A percentile compares a stretch with the other conserved stretches of the same genome.
These are phyloP conservation scores for Drosophila barbarae DNA, from an alignment of 2,888 invertebrate genomes.

Conservation along the genomic window DNA sequence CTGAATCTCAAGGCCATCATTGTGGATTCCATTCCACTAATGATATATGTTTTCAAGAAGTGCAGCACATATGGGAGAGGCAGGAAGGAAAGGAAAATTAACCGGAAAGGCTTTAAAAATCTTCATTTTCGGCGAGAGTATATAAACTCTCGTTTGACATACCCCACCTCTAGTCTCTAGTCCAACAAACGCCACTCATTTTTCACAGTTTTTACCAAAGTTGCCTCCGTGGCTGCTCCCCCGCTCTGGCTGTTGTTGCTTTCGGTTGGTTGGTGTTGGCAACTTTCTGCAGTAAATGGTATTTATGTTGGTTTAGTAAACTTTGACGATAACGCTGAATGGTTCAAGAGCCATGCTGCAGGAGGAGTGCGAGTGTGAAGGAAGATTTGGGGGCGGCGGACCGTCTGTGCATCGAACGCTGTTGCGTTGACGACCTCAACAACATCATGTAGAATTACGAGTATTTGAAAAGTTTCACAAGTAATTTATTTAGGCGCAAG, in stretches of 20 bases:
- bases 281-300: constrained; percentile 74
- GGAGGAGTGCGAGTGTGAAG: constrained; percentile 17
- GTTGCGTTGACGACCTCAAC: constrained; percentile 72
- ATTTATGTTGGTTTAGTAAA: constrained; percentile 74
- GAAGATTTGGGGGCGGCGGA: constrained; percentile 9
- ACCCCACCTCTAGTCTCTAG: constrained; percentile 3
- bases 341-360: constrained; percentile 34
- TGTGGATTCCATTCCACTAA: neutral
- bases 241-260: constrained; percentile 19
- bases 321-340: constrained; percentile 63
- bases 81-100: neutral
- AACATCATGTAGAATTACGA: constrained; percentile 75
- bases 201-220: constrained; percentile 52
- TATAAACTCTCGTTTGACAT: constrained; percentile 18
- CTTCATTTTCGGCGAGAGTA: constrained; percentile 6
- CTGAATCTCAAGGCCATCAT: neutral
- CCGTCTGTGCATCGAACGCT: constrained; percentile 36
- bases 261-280: constrained; percentile 47
- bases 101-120: constrained; percentile 1
- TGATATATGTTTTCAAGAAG: neutral
- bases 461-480: constrained; percentile 74
- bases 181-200: constrained; percentile 53
- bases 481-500: constrained; percentile 75
- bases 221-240: constrained; percentile 33
- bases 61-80: neutral